phyloP scores from a whole-genome alignment of 2,888 invertebrate species.

The Anaspis maculata region DNA sequence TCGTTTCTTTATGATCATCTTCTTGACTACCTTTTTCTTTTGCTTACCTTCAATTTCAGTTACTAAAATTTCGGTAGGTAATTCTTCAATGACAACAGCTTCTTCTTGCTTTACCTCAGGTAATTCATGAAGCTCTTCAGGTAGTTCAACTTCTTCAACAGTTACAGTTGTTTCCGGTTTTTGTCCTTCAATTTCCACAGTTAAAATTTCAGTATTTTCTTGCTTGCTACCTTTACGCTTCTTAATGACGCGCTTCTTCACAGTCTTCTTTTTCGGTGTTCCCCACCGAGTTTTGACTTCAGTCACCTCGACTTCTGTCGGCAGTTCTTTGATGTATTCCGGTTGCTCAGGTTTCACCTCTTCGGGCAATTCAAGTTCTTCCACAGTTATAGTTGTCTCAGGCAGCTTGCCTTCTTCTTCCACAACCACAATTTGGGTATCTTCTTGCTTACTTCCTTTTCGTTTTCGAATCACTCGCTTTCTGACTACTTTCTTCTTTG shows the following conservation, averaged over 20 bases:
- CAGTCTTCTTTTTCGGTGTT: conserved; percentile 31
- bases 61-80: conserved; percentile 19
- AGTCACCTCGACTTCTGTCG: conserved; percentile 28
- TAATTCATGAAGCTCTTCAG: conserved; percentile 4
- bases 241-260: conserved; percentile 27
- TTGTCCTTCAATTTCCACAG: conserved; percentile 42
- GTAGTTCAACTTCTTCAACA: conserved; percentile 23
- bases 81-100: conserved; percentile 28
- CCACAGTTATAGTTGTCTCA: conserved; percentile 10
- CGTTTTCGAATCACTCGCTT: conserved; percentile 22
- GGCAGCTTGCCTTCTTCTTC: conserved; percentile 22
- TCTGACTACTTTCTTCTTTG: conserved; percentile 19
- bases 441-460: conserved; percentile 29
- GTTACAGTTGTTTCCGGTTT: conserved; percentile 40
- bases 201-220: conserved; percentile 43
- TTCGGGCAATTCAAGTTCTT: conserved; percentile 22
- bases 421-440: conserved; percentile 27
- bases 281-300: conserved; percentile 36
- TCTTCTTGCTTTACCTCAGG: conserved; percentile 13
- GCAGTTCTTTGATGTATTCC: conserved; percentile 26
- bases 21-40: conserved; percentile 23
- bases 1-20: conserved; percentile 24
- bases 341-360: conserved; percentile 18
- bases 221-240: conserved; percentile 31
- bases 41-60: conserved; percentile 17